Conservation (phyloP, 2,797 vertebrate genomes). For the Sphenodon punctatus region DNA sequence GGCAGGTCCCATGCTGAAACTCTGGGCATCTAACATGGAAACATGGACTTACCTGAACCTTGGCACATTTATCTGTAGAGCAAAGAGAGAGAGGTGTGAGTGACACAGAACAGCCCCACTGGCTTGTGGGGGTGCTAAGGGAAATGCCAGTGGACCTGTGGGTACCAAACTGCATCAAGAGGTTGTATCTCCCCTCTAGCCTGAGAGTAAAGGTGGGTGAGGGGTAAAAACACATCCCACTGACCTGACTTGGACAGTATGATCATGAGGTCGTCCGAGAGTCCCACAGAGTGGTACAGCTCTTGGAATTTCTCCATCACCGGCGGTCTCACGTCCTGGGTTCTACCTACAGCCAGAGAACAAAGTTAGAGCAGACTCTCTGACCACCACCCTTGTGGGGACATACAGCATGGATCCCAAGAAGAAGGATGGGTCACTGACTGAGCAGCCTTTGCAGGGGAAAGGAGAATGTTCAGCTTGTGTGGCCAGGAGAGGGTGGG, state of each 20-base stretch:
- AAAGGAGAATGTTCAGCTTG: too few relatives aligned
- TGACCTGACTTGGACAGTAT: neutral
- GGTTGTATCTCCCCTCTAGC: too few relatives aligned
- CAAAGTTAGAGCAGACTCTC: neutral
- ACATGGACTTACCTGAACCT: neutral
- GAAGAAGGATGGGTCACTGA: too few relatives aligned
- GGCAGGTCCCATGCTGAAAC: too few relatives aligned
- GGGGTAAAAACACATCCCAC: neutral
- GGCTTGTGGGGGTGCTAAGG: too few relatives aligned
- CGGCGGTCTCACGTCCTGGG: neutral
- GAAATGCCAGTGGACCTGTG: too few relatives aligned
- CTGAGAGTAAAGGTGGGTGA: too few relatives aligned
- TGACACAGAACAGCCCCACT: neutral
- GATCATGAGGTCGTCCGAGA: neutral
- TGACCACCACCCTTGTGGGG: neutral
- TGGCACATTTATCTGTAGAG: neutral
- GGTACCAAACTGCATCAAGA: too few relatives aligned
- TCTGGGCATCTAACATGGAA: too few relatives aligned
- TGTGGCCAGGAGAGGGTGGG: too few relatives aligned
- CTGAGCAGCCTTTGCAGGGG: too few relatives aligned
- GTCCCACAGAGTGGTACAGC: neutral
- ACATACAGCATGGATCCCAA: too few relatives aligned
- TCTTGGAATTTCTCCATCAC: neutral
- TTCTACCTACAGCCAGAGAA: neutral
- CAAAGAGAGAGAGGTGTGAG: neutral